Evolutionary conservation across 2,113 vertebrate genomes (phyloP).

Genomic region (Zapus hudsonius): DNA sequence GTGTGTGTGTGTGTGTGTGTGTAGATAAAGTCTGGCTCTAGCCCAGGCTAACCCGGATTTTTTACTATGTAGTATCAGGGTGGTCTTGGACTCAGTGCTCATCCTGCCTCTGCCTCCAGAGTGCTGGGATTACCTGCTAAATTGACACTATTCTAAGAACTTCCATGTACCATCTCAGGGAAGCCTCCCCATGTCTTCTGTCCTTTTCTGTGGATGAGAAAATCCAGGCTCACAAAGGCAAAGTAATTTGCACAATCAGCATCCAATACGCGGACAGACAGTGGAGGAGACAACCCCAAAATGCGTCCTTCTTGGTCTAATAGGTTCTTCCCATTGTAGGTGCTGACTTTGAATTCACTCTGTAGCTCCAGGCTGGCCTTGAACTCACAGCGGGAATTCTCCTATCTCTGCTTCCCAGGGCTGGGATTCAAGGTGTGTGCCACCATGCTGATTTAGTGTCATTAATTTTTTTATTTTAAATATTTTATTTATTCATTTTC

Average conservation of each 20-base stretch:
- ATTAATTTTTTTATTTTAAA: too few relatives aligned
- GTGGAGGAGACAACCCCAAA: background rate
- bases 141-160: background rate
- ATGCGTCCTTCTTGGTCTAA: background rate
- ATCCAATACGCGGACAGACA: background rate
- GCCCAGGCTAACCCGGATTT: background rate
- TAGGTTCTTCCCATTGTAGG: background rate
- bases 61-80: background rate
- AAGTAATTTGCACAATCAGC: background rate
- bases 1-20: too few relatives aligned
- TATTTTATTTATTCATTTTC: too few relatives aligned
- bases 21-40: background rate
- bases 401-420: background rate
- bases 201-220: background rate
- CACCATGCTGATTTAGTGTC: too few relatives aligned
- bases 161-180: background rate
- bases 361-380: too few relatives aligned
- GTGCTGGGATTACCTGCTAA: background rate
- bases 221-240: background rate
- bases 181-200: background rate
- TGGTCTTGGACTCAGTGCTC: background rate
- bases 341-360: background rate
- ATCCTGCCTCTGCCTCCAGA: background rate
- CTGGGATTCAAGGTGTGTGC: fast-evolving
- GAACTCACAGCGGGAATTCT: too few relatives aligned